phyloP scores from a whole-genome alignment of 2,113 vertebrate species.

The Aramus guarauna region DNA sequence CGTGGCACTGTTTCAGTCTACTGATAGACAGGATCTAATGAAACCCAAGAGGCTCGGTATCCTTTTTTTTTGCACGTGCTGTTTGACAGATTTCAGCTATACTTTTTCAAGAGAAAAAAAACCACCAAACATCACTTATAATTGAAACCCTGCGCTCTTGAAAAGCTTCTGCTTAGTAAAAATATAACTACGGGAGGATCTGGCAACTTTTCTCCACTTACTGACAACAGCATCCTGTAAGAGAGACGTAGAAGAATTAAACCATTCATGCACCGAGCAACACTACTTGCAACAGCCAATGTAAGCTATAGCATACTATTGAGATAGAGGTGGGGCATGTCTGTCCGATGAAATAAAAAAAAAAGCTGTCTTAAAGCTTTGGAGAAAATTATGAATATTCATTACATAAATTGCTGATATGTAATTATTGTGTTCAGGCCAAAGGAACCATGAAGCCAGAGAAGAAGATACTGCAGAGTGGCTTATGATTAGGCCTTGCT shows the following conservation, averaged over 20 bases:
- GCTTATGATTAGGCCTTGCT: slow-evolving; percentile 30
- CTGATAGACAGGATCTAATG: neutral
- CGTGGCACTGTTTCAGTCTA: neutral
- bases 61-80: neutral
- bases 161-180: neutral
- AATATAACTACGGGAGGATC: neutral
- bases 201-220: slow-evolving; percentile 9
- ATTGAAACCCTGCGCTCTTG: neutral
- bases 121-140: neutral
- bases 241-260: slow-evolving; percentile 16
- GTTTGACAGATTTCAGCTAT: neutral
- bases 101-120: neutral
- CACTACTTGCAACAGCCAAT: slow-evolving; percentile 36
- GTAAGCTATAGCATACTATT: slow-evolving; percentile 26
- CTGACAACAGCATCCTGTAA: slow-evolving; percentile 27
- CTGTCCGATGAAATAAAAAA: neutral
- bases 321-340: neutral
- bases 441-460: slow-evolving; percentile 40
- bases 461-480: neutral
- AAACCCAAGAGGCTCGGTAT: neutral
- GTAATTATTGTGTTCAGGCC: slow-evolving; percentile 3
- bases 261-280: neutral
- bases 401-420: slow-evolving; percentile 19
- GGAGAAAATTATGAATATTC: slow-evolving; percentile 16
- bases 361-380: slow-evolving; percentile 7